phyloP scores from a whole-genome alignment of 2,113 vertebrate genomes.

The Clarias gariepinus region DNA sequence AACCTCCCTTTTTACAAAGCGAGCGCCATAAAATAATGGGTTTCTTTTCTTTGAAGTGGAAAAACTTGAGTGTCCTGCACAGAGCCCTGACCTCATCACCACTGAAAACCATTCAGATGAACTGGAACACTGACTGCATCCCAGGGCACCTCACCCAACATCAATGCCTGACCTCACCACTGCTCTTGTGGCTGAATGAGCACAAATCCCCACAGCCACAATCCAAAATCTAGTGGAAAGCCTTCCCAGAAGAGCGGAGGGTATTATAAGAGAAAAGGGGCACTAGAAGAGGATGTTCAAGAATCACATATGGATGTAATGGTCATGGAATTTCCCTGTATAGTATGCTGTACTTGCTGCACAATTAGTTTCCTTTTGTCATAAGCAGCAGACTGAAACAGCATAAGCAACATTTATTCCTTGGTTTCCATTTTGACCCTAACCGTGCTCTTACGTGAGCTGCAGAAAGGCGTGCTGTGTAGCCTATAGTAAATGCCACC shows the following conservation, averaged over 20 bases:
- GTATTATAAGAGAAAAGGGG: neutral
- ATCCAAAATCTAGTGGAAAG: neutral
- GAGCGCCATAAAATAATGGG: neutral
- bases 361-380: neutral
- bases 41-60: neutral
- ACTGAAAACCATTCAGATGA: neutral
- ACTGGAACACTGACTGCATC: neutral
- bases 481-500: conserved; percentile 67
- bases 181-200: neutral
- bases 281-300: neutral
- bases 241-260: neutral
- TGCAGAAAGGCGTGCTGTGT: conserved; percentile 20
- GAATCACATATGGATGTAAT: neutral
- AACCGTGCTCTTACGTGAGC: neutral
- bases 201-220: neutral
- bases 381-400: neutral
- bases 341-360: neutral
- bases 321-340: neutral
- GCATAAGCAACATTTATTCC: conserved; percentile 2
- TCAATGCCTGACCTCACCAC: neutral
- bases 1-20: neutral
- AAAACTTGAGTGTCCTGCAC: neutral
- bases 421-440: conserved; percentile 7
- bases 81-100: neutral
- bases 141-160: neutral